Percentiles rank a stretch among this genome's conserved stretches.
Evolutionary conservation across 2,888 invertebrate species (phyloP).

Genomic region (Chloroclystis v-ata): DNA sequence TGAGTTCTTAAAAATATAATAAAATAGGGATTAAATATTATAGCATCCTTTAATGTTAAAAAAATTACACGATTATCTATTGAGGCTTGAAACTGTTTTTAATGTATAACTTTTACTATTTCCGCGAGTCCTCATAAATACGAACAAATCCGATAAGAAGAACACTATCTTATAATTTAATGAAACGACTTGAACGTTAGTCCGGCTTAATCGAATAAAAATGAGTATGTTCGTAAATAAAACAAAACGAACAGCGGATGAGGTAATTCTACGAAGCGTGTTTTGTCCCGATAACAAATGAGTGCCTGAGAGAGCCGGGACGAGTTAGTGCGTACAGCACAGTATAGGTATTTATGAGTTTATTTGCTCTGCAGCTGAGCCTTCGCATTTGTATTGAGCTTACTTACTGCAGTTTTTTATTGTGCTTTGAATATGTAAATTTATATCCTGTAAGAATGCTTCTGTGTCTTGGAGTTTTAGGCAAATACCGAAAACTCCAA

Average conservation of each 20-base stretch:
- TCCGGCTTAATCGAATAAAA: conserved; percentile 33
- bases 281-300: conserved; percentile 42
- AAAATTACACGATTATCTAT: too few species aligned
- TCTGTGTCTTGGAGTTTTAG: too few species aligned
- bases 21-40: too few species aligned
- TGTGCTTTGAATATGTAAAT: too few species aligned
- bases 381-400: not conserved
- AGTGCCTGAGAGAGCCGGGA: conserved; percentile 18
- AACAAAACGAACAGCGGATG: conserved; percentile 39
- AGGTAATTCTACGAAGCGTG: conserved; percentile 47
- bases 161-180: not conserved
- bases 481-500: too few species aligned
- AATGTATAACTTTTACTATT: too few species aligned
- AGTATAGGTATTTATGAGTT: conserved; percentile 12
- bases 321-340: conserved; percentile 9
- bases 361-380: conserved; percentile 8
- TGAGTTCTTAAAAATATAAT: too few species aligned
- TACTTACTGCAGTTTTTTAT: not conserved
- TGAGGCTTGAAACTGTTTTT: too few species aligned
- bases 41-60: too few species aligned
- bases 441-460: too few species aligned
- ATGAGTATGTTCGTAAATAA: conserved; percentile 42
- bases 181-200: conserved; percentile 11
- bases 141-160: too few species aligned
- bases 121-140: too few species aligned